Percentiles rank a stretch among this genome's conserved stretches.
Evolutionary conservation across 2,888 invertebrate species (phyloP).

Genomic region (Heliconius erato): DNA sequence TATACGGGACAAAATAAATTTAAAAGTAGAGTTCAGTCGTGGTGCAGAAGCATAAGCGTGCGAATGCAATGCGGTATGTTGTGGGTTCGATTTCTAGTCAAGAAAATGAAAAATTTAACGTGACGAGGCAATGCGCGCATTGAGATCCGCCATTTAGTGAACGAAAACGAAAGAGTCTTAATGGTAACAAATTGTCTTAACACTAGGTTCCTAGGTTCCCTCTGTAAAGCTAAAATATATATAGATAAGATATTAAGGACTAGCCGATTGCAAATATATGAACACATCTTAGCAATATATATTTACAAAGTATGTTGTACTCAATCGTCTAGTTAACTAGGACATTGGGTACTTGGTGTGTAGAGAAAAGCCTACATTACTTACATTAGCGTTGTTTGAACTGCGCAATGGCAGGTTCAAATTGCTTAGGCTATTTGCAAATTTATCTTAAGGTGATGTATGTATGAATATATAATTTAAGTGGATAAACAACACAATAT

Average conservation of each 20-base stretch:
- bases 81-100: background rate
- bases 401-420: constrained; percentile 62
- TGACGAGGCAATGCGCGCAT: background rate
- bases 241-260: background rate
- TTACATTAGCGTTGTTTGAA: constrained; percentile 61
- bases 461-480: background rate
- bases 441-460: background rate
- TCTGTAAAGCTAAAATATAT: background rate
- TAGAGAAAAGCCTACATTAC: constrained; percentile 65
- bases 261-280: constrained; percentile 1
- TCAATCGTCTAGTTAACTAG: constrained; percentile 52
- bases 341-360: constrained; percentile 60
- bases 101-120: background rate
- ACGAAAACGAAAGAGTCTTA: background rate
- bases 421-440: constrained; percentile 22
- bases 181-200: background rate
- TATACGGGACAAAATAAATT: too few species aligned
- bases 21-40: background rate
- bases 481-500: too few species aligned
- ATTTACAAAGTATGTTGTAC: constrained; percentile 8
- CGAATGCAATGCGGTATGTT: background rate
- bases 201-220: background rate
- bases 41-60: background rate
- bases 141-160: too few species aligned
- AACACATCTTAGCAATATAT: constrained; percentile 1